A percentile compares a stretch with the other conserved stretches of the same genome.
phyloP scores from a whole-genome alignment of 2,797 vertebrate genomes.

The Chloroceryle inda region DNA sequence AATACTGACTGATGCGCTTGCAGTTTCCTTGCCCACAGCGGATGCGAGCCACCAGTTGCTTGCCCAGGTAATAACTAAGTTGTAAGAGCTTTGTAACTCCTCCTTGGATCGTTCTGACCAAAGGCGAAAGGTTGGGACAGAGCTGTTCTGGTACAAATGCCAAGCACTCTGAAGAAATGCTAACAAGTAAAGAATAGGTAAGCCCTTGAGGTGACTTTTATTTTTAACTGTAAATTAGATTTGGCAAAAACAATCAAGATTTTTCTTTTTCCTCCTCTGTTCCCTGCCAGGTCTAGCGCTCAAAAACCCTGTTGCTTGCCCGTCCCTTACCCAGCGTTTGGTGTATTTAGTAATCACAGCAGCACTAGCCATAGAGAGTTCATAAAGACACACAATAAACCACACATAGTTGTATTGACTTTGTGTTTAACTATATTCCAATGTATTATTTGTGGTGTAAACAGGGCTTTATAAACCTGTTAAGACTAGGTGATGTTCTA shows the following conservation, averaged over 20 bases:
- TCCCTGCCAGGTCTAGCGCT: neutral
- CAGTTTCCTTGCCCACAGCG: neutral
- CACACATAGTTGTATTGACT: neutral
- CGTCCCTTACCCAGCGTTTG: neutral
- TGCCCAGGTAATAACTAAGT: neutral
- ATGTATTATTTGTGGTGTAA: neutral
- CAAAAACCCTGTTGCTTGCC: neutral
- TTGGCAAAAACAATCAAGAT: neutral
- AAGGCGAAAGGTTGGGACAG: neutral
- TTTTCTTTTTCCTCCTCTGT: neutral
- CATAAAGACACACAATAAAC: neutral
- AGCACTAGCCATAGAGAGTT: neutral
- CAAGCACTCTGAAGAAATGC: neutral
- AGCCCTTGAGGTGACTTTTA: neutral
- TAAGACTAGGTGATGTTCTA: neutral
- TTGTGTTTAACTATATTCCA: neutral
- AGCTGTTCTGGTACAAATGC: neutral
- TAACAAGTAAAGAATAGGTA: neutral
- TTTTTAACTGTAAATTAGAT: neutral
- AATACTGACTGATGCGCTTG: neutral
- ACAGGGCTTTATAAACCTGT: neutral
- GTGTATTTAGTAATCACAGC: neutral
- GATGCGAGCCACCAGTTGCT: too few relatives aligned
- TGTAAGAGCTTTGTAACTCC: neutral
- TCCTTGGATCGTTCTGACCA: rapidly evolving